Conservation (phyloP, 2,113 vertebrate species). For the Passer domesticus region DNA sequence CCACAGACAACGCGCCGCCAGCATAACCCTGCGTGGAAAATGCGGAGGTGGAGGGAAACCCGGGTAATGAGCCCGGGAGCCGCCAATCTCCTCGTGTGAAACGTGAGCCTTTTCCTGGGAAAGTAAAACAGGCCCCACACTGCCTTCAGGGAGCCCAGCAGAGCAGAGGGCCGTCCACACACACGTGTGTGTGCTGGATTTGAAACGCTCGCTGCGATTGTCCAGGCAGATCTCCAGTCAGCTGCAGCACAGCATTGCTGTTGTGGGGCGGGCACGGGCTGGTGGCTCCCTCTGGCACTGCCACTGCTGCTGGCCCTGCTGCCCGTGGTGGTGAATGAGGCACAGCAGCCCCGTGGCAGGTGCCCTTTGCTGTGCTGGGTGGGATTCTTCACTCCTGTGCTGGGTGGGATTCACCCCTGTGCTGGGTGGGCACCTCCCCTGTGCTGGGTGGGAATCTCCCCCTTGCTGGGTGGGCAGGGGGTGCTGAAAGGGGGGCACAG, state of each 20-base stretch:
- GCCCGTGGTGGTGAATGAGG: neutral
- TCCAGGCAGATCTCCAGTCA: conserved; percentile 69
- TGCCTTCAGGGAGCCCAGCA: conserved; percentile 67
- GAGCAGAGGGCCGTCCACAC: conserved; percentile 71
- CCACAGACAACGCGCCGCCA: conserved; percentile 81
- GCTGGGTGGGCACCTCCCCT: no score
- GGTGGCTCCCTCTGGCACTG: neutral
- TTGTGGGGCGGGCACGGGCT: neutral
- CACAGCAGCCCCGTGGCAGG: neutral
- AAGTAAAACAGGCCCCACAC: conserved; percentile 64
- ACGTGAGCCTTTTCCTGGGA: conserved; percentile 67
- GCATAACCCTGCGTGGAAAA: conserved; percentile 83
- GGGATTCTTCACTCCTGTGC: neutral
- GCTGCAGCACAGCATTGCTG: conserved; percentile 39
- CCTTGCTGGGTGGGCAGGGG: accelerated
- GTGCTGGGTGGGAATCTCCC: neutral
- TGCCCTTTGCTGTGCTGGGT: accelerated
- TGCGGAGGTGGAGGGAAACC: conserved; percentile 77
- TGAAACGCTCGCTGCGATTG: conserved; percentile 68
- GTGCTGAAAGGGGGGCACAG: accelerated
- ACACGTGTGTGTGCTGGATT: conserved; percentile 56
- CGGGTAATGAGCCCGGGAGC: conserved; percentile 70
- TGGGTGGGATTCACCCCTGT: accelerated
- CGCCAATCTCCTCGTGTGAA: conserved; percentile 69
- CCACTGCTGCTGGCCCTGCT: neutral